These are phyloP conservation scores for Hylia prasina DNA, from an alignment of 2,113 vertebrate genomes.

Conservation along the genomic window DNA sequence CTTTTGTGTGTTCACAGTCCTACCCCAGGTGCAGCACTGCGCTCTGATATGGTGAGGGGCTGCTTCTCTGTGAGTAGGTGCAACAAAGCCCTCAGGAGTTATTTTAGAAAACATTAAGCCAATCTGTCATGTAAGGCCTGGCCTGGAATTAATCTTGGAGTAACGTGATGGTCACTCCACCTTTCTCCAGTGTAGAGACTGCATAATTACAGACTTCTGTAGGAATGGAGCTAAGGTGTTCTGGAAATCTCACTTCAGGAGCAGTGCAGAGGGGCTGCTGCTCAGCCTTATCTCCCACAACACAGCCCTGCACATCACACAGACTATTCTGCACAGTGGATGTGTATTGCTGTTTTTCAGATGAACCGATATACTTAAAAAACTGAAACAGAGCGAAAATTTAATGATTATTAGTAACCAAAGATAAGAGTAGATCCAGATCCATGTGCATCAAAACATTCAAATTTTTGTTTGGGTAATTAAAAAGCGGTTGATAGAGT, in stretches of 20 bases:
- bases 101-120: neutral
- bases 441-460: neutral
- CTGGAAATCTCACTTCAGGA: neutral
- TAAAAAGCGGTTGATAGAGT: neutral
- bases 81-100: neutral
- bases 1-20: neutral
- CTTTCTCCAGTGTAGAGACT: neutral
- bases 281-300: neutral
- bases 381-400: neutral
- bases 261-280: neutral
- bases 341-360: neutral
- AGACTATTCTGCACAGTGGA: accelerated
- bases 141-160: neutral
- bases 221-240: neutral
- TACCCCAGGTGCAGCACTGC: neutral
- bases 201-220: neutral
- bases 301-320: neutral
- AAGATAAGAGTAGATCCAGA: neutral
- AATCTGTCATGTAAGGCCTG: neutral
- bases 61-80: neutral
- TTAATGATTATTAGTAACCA: neutral
- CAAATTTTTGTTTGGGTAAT: neutral
- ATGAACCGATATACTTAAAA: neutral
- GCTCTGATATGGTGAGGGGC: neutral
- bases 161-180: neutral